Conservation (phyloP, 2,797 vertebrate genomes). For the Danionella dracula region DNA sequence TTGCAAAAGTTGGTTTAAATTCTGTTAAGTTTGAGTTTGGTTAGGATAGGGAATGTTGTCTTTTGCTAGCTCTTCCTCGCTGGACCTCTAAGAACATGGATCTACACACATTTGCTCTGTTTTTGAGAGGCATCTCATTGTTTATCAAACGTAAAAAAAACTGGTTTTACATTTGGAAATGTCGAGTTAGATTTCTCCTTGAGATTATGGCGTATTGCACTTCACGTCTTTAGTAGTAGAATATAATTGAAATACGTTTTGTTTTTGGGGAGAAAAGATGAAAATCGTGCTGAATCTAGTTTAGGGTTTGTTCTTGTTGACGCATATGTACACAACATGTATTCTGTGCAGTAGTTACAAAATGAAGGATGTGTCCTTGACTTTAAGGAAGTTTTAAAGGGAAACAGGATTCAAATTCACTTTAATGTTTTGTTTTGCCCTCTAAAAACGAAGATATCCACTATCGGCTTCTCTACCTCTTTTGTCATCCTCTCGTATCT, state of each 20-base stretch:
- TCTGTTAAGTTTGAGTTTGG: too few relatives aligned
- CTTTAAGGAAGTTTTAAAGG: conserved; percentile 15
- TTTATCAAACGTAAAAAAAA: too few relatives aligned
- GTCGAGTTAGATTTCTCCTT: neutral
- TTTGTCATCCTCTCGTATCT: conserved; percentile 14
- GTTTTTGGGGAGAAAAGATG: conserved; percentile 33
- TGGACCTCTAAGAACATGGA: too few relatives aligned
- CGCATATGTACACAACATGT: conserved; percentile 47
- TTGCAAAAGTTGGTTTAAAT: too few relatives aligned
- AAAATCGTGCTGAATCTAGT: conserved; percentile 44
- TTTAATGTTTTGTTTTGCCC: conserved; percentile 20
- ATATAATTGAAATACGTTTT: conserved; percentile 38
- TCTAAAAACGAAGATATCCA: conserved; percentile 3
- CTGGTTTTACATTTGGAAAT: too few relatives aligned
- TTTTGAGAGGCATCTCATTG: too few relatives aligned
- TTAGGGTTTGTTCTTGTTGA: conserved; percentile 50
- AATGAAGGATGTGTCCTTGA: conserved; percentile 54
- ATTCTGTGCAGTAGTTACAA: conserved; percentile 53
- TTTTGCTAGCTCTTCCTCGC: too few relatives aligned
- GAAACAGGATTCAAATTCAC: conserved; percentile 13
- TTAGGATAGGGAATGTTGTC: too few relatives aligned
- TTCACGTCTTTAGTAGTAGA: conserved; percentile 37
- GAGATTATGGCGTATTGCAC: conserved; percentile 39
- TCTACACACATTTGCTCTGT: too few relatives aligned
- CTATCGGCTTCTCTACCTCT: conserved; percentile 26